Evolutionary conservation across 2,888 invertebrate species (phyloP).

Genomic region (Ormyrus thymus): DNA sequence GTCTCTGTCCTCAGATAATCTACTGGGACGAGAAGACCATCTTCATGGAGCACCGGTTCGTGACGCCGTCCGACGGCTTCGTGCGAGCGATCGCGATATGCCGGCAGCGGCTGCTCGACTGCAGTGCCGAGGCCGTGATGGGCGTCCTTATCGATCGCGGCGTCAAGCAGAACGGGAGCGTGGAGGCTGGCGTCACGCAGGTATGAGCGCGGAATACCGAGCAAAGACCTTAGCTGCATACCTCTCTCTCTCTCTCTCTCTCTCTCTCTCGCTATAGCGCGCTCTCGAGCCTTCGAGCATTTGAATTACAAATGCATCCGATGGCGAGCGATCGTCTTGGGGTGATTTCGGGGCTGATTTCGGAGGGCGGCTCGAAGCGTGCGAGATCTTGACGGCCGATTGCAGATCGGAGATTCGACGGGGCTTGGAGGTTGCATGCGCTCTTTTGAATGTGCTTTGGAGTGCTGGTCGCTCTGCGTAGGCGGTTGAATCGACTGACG

Average conservation of each 20-base stretch:
- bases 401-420: too few species aligned
- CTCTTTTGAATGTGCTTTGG: too few species aligned
- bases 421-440: too few species aligned
- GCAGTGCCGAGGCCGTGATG: conserved; percentile 75
- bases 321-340: too few species aligned
- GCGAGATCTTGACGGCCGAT: too few species aligned
- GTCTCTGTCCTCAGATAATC: conserved; percentile 78
- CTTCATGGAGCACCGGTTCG: conserved; percentile 89
- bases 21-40: conserved; percentile 91
- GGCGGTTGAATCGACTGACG: too few species aligned
- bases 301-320: too few species aligned
- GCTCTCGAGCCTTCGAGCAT: too few species aligned
- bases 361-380: too few species aligned
- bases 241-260: background rate
- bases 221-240: background rate
- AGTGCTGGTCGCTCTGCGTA: too few species aligned
- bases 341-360: too few species aligned
- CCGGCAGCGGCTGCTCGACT: conserved; percentile 74
- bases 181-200: conserved; percentile 70
- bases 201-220: conserved; percentile 58
- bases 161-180: conserved; percentile 68
- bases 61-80: conserved; percentile 84
- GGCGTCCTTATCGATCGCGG: conserved; percentile 72
- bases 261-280: background rate
- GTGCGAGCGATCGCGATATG: conserved; percentile 77